Percentiles rank a stretch among this genome's conserved stretches.
Conservation (phyloP, 1,140 invertebrate genomes). For the Calliopsis andreniformis region DNA sequence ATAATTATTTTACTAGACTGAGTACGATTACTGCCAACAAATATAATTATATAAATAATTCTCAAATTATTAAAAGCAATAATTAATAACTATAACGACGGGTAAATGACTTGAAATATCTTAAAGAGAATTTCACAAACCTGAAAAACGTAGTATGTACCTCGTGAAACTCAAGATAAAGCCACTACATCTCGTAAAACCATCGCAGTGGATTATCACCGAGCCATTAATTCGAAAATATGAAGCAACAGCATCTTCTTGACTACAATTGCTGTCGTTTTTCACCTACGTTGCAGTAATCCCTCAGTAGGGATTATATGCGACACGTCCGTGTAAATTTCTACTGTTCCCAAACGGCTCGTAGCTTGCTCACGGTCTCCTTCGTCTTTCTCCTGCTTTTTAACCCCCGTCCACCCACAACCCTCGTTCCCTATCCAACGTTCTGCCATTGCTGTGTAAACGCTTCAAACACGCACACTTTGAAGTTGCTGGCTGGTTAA, state of each 20-base stretch:
- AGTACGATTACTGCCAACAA: too few relatives aligned
- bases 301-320: slow-evolving; percentile 17
- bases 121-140: too few relatives aligned
- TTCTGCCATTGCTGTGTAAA: slow-evolving; percentile 58
- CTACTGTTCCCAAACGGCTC: slow-evolving; percentile 31
- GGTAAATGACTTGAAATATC: too few relatives aligned
- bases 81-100: too few relatives aligned
- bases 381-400: slow-evolving; percentile 21
- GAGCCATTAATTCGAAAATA: slow-evolving; percentile 32
- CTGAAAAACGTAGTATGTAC: neutral
- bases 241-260: neutral
- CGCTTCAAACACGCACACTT: slow-evolving; percentile 64
- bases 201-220: slow-evolving; percentile 16
- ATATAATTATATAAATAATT: too few relatives aligned
- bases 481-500: slow-evolving; percentile 68
- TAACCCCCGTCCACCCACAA: neutral
- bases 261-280: neutral
- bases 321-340: slow-evolving; percentile 28
- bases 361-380: slow-evolving; percentile 18
- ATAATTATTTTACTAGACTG: too few relatives aligned
- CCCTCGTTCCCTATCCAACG: slow-evolving; percentile 3
- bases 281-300: slow-evolving; percentile 29
- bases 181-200: too few relatives aligned
- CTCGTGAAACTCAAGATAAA: neutral
- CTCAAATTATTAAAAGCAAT: too few relatives aligned